Conservation (phyloP, 2,888 invertebrate genomes). For the Caenorhabditis sulstoni region DNA sequence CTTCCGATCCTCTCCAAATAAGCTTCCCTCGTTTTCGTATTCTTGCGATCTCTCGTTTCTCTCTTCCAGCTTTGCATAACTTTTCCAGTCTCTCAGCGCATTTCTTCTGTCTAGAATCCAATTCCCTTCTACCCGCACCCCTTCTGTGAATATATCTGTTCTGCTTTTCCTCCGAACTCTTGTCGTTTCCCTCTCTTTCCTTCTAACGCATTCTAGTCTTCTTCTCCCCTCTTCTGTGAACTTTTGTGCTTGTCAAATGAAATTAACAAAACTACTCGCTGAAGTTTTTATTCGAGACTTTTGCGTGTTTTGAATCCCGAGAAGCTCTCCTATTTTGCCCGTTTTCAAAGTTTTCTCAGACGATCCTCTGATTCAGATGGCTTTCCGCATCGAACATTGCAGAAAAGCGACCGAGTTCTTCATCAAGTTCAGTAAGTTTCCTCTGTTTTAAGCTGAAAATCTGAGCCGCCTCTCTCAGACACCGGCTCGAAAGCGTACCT, state of each 20-base stretch:
- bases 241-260: constrained; percentile 43
- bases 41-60: constrained; percentile 17
- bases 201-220: constrained; percentile 46
- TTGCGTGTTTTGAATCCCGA: background rate
- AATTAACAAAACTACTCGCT: background rate
- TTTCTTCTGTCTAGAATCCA: constrained; percentile 43
- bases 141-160: constrained; percentile 26
- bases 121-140: constrained; percentile 27
- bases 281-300: too few species aligned
- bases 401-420: constrained; percentile 69
- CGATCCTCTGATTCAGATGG: constrained; percentile 27
- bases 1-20: constrained; percentile 66
- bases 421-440: constrained; percentile 69
- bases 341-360: background rate
- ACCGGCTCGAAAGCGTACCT: constrained; percentile 76
- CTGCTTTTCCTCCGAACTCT: background rate
- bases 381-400: constrained; percentile 67
- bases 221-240: constrained; percentile 38
- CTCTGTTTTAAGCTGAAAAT: background rate
- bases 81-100: constrained; percentile 1
- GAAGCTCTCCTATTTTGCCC: background rate
- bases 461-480: constrained; percentile 37
- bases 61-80: constrained; percentile 32
- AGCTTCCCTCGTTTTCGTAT: constrained; percentile 12
- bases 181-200: constrained; percentile 21